Percentiles rank a stretch among this genome's conserved stretches.
Conservation (phyloP, 2,888 invertebrate species). For the Chymomyza procnemis region DNA sequence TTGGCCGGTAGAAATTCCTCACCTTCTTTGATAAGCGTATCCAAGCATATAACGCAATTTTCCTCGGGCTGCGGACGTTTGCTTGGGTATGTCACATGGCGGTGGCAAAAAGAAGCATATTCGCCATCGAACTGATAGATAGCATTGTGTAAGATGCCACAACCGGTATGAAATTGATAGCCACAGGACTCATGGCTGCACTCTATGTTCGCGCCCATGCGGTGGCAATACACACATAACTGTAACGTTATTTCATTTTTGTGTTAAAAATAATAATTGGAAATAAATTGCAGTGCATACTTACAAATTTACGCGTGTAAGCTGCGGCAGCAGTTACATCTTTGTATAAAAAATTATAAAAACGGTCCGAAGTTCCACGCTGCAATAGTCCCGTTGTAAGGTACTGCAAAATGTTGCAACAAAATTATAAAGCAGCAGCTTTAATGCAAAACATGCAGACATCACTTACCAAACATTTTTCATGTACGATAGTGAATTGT, state of each 20-base stretch:
- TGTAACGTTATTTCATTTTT: conserved; percentile 77
- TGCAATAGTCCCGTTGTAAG: too few species aligned
- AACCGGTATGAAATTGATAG: conserved; percentile 86
- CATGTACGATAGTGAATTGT: conserved; percentile 80
- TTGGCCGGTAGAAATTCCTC: conserved; percentile 77
- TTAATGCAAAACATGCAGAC: neutral
- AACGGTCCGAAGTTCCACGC: conserved; percentile 80
- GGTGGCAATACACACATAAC: conserved; percentile 85
- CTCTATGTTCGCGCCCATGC: conserved; percentile 85
- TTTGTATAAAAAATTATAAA: conserved; percentile 84
- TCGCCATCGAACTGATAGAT: conserved; percentile 83
- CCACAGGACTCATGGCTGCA: conserved; percentile 84
- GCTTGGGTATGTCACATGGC: conserved; percentile 35
- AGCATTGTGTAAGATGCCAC: conserved; percentile 83
- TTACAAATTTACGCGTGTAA: too few species aligned
- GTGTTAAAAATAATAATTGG: conserved; percentile 15
- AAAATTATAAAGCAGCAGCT: neutral
- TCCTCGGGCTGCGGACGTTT: conserved; percentile 32
- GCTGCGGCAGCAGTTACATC: conserved; percentile 86
- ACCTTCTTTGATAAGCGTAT: conserved; percentile 64
- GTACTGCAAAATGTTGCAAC: neutral
- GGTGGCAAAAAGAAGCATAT: conserved; percentile 79
- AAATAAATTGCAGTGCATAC: neutral
- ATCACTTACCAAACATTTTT: conserved; percentile 85
- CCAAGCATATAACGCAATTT: conserved; percentile 86